These are phyloP conservation scores for Lithobates sylvaticus DNA, from an alignment of 2,797 vertebrate genomes.

Conservation along the genomic window DNA sequence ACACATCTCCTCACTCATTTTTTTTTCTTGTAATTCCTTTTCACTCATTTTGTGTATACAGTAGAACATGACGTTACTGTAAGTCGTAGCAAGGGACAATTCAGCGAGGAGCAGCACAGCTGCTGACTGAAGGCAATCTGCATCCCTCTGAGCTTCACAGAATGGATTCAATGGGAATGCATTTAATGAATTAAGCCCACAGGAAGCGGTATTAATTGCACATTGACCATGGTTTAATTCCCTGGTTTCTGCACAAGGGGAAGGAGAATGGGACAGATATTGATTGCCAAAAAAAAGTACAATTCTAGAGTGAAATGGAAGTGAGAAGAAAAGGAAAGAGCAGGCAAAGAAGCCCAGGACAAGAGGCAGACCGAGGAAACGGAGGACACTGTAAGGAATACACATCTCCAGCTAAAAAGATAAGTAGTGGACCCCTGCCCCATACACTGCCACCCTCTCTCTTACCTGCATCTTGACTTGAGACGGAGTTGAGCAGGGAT, in stretches of 20 bases:
- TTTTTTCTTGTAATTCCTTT: too few species aligned
- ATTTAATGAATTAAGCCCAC: slow-evolving; percentile 13
- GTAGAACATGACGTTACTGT: neutral
- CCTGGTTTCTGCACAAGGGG: neutral
- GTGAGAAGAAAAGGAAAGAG: neutral
- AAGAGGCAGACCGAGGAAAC: neutral
- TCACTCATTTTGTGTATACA: neutral
- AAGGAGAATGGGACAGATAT: neutral
- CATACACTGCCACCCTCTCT: neutral
- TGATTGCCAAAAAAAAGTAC: neutral
- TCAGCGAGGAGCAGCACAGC: slow-evolving; percentile 12
- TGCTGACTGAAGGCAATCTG: slow-evolving; percentile 27
- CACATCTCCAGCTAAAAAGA: neutral
- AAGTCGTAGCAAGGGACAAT: neutral
- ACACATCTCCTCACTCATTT: neutral
- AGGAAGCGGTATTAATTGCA: slow-evolving; percentile 1
- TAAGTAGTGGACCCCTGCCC: neutral
- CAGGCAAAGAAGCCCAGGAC: neutral
- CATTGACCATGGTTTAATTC: neutral
- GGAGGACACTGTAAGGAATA: neutral
- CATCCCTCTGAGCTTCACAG: slow-evolving; percentile 31
- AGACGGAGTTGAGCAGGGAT: neutral
- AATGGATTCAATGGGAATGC: slow-evolving; percentile 9
- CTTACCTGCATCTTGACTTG: slow-evolving; percentile 58
- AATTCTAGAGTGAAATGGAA: neutral